A percentile compares a stretch with the other conserved stretches of the same genome.
phyloP scores from a whole-genome alignment of 2,797 vertebrate species.

The Odontamblyopus rebecca region DNA sequence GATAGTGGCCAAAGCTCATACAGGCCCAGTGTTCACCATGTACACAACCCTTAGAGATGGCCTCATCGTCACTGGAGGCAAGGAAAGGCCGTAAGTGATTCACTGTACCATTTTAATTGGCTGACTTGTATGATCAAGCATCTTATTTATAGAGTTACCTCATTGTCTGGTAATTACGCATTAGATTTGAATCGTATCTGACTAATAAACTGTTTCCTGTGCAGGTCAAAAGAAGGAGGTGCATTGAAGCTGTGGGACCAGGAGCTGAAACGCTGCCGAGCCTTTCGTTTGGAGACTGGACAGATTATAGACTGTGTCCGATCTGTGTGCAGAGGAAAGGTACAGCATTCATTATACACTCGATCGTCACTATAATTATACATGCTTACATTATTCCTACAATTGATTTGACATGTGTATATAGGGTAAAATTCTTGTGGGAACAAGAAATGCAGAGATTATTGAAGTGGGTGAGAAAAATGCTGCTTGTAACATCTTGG shows the following conservation, averaged over 20 bases:
- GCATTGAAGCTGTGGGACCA: conserved; percentile 96
- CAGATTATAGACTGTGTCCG: conserved; percentile 88
- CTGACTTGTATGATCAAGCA: conserved; percentile 8
- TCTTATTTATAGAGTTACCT: background rate
- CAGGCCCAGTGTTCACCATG: conserved; percentile 93
- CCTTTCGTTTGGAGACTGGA: conserved; percentile 93
- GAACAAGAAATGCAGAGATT: conserved; percentile 95
- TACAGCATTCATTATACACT: conserved; percentile 36
- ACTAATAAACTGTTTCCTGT: background rate
- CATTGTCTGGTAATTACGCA: background rate
- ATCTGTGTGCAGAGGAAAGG: conserved; percentile 91
- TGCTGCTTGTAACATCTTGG: conserved; percentile 91
- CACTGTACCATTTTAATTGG: conserved; percentile 5
- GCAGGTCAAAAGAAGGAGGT: conserved; percentile 92
- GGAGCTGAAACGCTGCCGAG: conserved; percentile 93
- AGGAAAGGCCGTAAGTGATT: conserved; percentile 89
- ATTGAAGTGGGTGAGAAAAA: conserved; percentile 97
- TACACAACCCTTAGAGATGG: conserved; percentile 93
- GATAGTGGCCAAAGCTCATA: conserved; percentile 92
- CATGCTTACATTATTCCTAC: background rate
- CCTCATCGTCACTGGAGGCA: conserved; percentile 93
- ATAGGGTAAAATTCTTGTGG: conserved; percentile 94
- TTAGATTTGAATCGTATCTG: background rate
- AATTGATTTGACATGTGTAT: background rate
- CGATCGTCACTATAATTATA: background rate